Percentiles rank a stretch among this genome's conserved stretches.
Evolutionary conservation across 2,888 invertebrate genomes (phyloP).

Genomic region (Holacanthella duospinosa): DNA sequence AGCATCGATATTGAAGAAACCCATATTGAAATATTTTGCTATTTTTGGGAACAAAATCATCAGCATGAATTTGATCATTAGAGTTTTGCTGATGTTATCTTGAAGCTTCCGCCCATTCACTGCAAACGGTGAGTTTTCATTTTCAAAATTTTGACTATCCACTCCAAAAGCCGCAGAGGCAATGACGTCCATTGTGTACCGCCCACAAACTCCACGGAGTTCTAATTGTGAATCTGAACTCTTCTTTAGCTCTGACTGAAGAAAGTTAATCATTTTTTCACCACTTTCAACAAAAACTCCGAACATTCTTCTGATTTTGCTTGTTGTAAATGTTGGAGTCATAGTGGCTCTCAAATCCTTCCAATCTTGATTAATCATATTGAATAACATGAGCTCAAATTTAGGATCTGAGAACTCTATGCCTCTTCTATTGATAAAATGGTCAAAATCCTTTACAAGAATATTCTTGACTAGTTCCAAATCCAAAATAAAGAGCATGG

Average conservation of each 20-base stretch:
- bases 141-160: conserved; percentile 40
- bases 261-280: conserved; percentile 17
- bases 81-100: not conserved
- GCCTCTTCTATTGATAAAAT: conserved; percentile 17
- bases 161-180: conserved; percentile 45
- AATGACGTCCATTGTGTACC: conserved; percentile 39
- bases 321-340: conserved; percentile 31
- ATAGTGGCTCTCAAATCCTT: conserved; percentile 21
- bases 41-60: conserved; percentile 1
- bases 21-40: not conserved
- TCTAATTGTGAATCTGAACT: conserved; percentile 13
- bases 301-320: conserved; percentile 25
- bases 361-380: conserved; percentile 27
- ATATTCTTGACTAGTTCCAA: conserved; percentile 25
- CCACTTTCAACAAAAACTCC: conserved; percentile 23
- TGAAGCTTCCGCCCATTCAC: conserved; percentile 25
- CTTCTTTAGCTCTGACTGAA: conserved; percentile 15
- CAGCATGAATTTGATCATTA: not conserved
- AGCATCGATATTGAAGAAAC: not conserved
- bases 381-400: conserved; percentile 21
- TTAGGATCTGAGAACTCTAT: conserved; percentile 17
- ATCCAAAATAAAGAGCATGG: conserved; percentile 19
- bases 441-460: conserved; percentile 31
- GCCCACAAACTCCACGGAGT: conserved; percentile 23
- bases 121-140: conserved; percentile 41